Percentiles rank a stretch among this genome's conserved stretches.
Conservation (phyloP, 2,113 vertebrate genomes). For the Limanda limanda region DNA sequence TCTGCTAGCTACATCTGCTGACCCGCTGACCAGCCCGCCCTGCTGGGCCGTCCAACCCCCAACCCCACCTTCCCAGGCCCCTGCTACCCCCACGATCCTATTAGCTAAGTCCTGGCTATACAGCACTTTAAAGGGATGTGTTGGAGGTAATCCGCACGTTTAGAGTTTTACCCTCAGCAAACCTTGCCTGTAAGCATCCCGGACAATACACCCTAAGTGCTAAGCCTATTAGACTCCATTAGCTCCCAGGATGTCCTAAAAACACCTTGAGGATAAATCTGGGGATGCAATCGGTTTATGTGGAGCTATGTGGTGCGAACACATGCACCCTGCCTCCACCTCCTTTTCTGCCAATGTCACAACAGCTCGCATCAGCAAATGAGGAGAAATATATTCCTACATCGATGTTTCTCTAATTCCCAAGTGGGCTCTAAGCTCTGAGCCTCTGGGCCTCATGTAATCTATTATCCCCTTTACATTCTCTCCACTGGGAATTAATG, state of each 20-base stretch:
- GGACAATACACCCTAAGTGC: constrained; percentile 89
- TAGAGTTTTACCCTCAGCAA: constrained; percentile 98
- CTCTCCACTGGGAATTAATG: background rate
- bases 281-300: constrained; percentile 80
- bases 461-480: constrained; percentile 11
- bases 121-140: constrained; percentile 98
- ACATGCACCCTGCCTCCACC: constrained; percentile 46
- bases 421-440: constrained; percentile 22
- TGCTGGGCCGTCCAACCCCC: constrained; percentile 56
- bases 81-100: constrained; percentile 88
- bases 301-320: constrained; percentile 71
- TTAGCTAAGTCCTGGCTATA: constrained; percentile 94
- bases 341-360: constrained; percentile 35
- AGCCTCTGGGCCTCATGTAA: background rate
- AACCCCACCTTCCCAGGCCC: constrained; percentile 64
- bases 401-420: constrained; percentile 31
- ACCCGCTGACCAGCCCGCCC: constrained; percentile 59
- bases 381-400: constrained; percentile 31
- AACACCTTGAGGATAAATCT: constrained; percentile 84
- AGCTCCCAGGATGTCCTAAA: constrained; percentile 85
- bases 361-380: constrained; percentile 56
- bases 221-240: constrained; percentile 95
- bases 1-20: constrained; percentile 82
- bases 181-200: constrained; percentile 93
- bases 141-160: constrained; percentile 92